phyloP scores from a whole-genome alignment of 2,113 vertebrate genomes.

The Chunga burmeisteri region DNA sequence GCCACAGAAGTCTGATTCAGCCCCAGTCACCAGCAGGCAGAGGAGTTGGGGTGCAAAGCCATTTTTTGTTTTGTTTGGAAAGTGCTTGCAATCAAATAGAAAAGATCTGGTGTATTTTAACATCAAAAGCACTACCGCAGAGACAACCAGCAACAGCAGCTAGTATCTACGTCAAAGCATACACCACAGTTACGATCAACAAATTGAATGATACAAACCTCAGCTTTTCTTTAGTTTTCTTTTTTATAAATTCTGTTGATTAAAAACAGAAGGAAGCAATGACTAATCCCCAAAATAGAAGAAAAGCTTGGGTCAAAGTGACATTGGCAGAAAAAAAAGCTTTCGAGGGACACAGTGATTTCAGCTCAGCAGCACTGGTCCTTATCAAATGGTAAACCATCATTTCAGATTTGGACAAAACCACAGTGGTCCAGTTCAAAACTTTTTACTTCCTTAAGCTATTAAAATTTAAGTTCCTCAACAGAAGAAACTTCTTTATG shows the following conservation, averaged over 20 bases:
- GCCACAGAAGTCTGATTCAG: background rate
- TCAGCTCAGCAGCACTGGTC: background rate
- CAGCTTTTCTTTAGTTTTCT: background rate
- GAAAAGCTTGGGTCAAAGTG: background rate
- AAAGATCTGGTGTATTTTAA: background rate
- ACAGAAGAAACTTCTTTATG: background rate
- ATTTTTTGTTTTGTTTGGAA: background rate
- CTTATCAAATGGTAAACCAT: background rate
- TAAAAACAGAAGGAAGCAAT: background rate
- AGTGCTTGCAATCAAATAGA: background rate
- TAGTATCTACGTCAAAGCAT: background rate
- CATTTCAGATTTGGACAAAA: background rate
- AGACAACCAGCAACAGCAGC: background rate
- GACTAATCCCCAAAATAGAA: background rate
- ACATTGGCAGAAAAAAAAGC: background rate
- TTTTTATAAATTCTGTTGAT: background rate
- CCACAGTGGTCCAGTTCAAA: background rate
- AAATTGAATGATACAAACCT: background rate
- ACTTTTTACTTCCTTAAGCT: background rate
- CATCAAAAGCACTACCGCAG: background rate
- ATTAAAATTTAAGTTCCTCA: background rate
- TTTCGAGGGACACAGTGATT: background rate
- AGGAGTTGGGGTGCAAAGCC: background rate
- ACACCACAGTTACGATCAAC: background rate
- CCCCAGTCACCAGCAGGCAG: background rate